Percentiles rank a stretch among this genome's conserved stretches.
Conservation (phyloP, 1,140 invertebrate species). For the Orius laevigatus region DNA sequence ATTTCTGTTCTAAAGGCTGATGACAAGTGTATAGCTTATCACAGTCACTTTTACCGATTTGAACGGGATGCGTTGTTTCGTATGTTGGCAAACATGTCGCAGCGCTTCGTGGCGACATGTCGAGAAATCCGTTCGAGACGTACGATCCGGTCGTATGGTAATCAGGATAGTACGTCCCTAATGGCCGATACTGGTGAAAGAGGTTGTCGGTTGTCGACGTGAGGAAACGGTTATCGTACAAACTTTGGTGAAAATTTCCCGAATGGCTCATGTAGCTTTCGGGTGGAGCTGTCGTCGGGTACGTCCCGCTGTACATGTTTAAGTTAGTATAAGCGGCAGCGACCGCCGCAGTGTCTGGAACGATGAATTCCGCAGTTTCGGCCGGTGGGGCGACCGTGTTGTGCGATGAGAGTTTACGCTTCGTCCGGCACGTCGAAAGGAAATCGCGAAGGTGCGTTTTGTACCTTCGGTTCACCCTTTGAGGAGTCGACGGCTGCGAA, state of each 20-base stretch:
- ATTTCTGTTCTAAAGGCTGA: constrained; percentile 25
- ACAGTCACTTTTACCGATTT: constrained; percentile 25
- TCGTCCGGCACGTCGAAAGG: constrained; percentile 76
- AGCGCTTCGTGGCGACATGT: constrained; percentile 36
- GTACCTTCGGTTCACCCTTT: constrained; percentile 67
- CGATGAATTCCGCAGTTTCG: constrained; percentile 41
- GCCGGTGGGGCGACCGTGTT: constrained; percentile 26
- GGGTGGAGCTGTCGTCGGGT: constrained; percentile 37
- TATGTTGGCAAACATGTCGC: constrained; percentile 31
- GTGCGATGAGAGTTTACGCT: constrained; percentile 54
- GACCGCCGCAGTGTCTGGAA: constrained; percentile 41
- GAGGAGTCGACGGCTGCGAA: constrained; percentile 38
- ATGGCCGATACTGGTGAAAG: constrained; percentile 68
- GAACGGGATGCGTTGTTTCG: constrained; percentile 33
- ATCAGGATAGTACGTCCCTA: constrained; percentile 57
- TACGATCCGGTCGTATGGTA: constrained; percentile 49
- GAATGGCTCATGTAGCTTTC: constrained; percentile 47
- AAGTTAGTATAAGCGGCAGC: constrained; percentile 65
- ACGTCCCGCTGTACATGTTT: constrained; percentile 59
- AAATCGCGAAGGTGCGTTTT: constrained; percentile 87
- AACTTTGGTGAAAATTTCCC: constrained; percentile 48
- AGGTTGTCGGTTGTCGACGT: constrained; percentile 56
- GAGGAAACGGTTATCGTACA: constrained; percentile 62
- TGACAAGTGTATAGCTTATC: constrained; percentile 47
- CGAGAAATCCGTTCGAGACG: constrained; percentile 63